Conservation (phyloP, 2,888 invertebrate genomes). For the Steinernema hermaphroditum region DNA sequence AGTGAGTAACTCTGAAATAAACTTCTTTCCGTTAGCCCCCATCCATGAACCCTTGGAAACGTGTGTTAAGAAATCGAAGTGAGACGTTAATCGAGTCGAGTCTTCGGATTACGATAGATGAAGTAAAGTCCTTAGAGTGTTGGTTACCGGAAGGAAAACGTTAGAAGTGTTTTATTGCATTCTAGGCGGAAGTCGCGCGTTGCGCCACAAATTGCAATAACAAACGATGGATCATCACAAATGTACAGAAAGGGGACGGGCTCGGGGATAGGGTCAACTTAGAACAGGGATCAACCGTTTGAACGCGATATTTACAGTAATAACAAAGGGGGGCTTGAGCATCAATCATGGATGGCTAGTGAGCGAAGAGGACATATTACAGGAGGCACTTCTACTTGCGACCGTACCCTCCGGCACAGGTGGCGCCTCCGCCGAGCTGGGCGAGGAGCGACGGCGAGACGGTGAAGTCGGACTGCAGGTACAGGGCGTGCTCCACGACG, state of each 20-base stretch:
- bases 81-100: too few relatives aligned
- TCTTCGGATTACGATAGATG: too few relatives aligned
- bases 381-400: neutral
- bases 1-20: too few relatives aligned
- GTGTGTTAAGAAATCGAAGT: too few relatives aligned
- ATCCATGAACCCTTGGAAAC: too few relatives aligned
- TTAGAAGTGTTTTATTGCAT: too few relatives aligned
- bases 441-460: conserved; percentile 54
- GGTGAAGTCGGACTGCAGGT: conserved; percentile 60
- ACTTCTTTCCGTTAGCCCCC: too few relatives aligned
- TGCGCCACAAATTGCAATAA: neutral
- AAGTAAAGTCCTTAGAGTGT: too few relatives aligned
- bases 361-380: neutral
- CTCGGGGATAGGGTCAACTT: neutral
- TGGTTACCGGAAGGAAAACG: too few relatives aligned
- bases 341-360: conserved; percentile 28
- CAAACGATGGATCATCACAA: neutral
- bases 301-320: conserved; percentile 2
- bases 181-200: too few relatives aligned
- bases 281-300: neutral
- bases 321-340: neutral
- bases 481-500: conserved; percentile 62
- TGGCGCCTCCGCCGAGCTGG: conserved; percentile 37
- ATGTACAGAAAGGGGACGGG: conserved; percentile 14
- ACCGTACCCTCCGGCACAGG: conserved; percentile 4